Evolutionary conservation across 2,888 invertebrate species (phyloP).

Genomic region (Lamproptera curius): DNA sequence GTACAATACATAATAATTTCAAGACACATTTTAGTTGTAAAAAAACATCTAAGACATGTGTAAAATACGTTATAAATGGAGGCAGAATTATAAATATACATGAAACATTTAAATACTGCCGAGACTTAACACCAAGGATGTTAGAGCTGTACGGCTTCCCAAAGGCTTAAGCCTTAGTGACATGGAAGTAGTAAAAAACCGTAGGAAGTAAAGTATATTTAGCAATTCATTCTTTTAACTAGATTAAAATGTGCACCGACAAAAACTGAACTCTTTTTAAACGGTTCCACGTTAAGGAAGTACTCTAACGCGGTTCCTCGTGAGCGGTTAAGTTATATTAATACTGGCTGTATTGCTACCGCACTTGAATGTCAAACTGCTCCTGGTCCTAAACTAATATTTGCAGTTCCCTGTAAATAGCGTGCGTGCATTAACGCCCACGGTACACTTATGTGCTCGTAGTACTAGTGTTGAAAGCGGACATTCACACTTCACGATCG

Average conservation of each 20-base stretch:
- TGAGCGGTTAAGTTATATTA: conserved; percentile 33
- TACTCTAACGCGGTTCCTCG: not conserved
- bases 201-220: conserved; percentile 19
- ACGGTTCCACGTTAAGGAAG: conserved; percentile 1
- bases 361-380: conserved; percentile 34
- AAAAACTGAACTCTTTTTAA: conserved; percentile 19
- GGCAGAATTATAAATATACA: conserved; percentile 15
- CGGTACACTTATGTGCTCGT: conserved; percentile 21
- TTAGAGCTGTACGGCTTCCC: conserved; percentile 17
- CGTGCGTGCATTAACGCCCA: conserved; percentile 34
- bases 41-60: too few relatives aligned
- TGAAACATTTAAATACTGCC: conserved; percentile 14
- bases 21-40: too few relatives aligned
- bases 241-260: conserved; percentile 18
- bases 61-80: conserved; percentile 1
- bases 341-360: conserved; percentile 42
- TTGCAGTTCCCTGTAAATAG: conserved; percentile 49
- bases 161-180: conserved; percentile 22
- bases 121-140: conserved; percentile 23
- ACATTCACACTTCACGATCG: conserved; percentile 6
- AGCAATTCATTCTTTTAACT: conserved; percentile 17
- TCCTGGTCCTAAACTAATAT: conserved; percentile 51
- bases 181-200: conserved; percentile 21
- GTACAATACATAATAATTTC: too few relatives aligned
- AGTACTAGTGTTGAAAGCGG: conserved; percentile 18